Conservation (phyloP, 2,113 vertebrate species). For the Pachypanchax playfairii region DNA sequence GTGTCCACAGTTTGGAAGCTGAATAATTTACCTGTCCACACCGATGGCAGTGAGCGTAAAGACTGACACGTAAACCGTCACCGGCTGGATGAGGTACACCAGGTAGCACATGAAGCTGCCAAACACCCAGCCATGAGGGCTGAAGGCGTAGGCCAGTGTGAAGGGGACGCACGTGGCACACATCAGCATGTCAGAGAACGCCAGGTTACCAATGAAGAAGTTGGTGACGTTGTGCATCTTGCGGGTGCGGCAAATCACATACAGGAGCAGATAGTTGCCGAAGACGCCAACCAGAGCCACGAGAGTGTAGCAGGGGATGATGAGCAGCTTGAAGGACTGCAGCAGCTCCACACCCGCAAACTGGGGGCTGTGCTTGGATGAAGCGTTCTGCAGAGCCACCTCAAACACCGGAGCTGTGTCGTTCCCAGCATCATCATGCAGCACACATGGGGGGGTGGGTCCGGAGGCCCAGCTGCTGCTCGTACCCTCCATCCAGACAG, state of each 20-base stretch:
- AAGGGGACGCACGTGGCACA: conserved; percentile 88
- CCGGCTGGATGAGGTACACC: conserved; percentile 88
- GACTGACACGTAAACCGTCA: conserved; percentile 88
- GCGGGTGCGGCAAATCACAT: conserved; percentile 86
- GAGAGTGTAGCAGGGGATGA: conserved; percentile 87
- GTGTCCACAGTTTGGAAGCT: too few relatives aligned
- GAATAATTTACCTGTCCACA: conserved; percentile 83
- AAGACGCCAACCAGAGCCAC: conserved; percentile 85
- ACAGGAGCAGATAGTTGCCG: conserved; percentile 87
- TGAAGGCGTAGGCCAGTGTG: conserved; percentile 88
- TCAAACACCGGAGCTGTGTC: conserved; percentile 67
- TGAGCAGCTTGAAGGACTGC: conserved; percentile 86
- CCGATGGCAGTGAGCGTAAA: conserved; percentile 89
- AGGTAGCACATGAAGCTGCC: conserved; percentile 89
- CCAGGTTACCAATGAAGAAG: conserved; percentile 90
- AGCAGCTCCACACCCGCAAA: conserved; percentile 85
- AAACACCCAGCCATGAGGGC: conserved; percentile 88
- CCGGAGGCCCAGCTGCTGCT: conserved; percentile 66
- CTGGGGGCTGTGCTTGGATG: conserved; percentile 78
- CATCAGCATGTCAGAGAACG: conserved; percentile 91
- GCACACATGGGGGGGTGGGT: conserved; percentile 29
- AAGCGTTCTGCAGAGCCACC: conserved; percentile 75
- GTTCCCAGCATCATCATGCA: conserved; percentile 44
- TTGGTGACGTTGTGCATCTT: conserved; percentile 93
- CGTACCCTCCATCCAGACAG: conserved; percentile 69